Base-by-base conservation (phyloP, 2,797 vertebrate species). In the Australoheros facetus region DNA sequence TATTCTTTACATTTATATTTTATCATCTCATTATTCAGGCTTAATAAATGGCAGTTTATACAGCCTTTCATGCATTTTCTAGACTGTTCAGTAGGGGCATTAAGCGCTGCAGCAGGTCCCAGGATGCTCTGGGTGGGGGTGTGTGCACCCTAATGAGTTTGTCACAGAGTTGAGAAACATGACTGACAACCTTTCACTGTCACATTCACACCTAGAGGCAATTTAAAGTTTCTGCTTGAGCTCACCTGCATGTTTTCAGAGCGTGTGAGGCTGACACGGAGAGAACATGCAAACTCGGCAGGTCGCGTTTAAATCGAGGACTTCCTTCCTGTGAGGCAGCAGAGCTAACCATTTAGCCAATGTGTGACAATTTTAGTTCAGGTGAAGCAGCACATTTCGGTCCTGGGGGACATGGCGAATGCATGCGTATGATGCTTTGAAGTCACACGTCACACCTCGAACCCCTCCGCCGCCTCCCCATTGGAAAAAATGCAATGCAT, bases 211-310 rank as follows among this genome's bases (percentile, higher is more conserved):
- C 32, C 64, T 70, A 2, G 28, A 53, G 58, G 71, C 76, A 84
- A 84, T 89, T 85, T 86, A 85, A 89, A 92, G 77, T 87, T 89
- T 85, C 75, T 86, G 71, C 85, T 79, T 48, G 64, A 81, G 78
- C 55, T 71, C 16, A 70, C 80, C 81, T 45, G 48, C 66, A 19
- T 69, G 72, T 74, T 78, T 75, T 34, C 7, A 14, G 23, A 28
- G 39, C 9, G 4, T 53, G 21, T 56, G 53, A 77, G 28, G 7
- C 69, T 26, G 77, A 55, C 30, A 17, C 1, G 2, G 23, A 12
- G 42, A 30, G 26, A 72, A 77, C 55, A 3, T 3, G n/a, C 42
- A 42, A 32, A 48, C 21, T 28, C 10, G 3, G 9, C 3, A 5
- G 39, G 39, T 64, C 0, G 1, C 42, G 71, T 59, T 39, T 75